phyloP scores from a whole-genome alignment of 2,888 invertebrate species.

The Cantharis rustica region DNA sequence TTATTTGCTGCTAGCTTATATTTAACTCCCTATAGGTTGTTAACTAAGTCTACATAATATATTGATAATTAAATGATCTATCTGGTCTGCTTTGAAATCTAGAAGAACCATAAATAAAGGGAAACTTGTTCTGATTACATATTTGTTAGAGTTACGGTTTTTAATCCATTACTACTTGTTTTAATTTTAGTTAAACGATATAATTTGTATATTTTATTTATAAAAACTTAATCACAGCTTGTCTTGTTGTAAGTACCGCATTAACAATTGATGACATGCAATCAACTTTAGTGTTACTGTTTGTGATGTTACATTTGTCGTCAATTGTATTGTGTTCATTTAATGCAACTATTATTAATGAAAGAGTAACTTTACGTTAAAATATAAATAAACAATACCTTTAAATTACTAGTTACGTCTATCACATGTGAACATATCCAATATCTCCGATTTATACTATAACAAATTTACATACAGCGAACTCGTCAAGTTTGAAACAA shows the following conservation, averaged over 20 bases:
- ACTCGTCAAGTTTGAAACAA: too few relatives aligned
- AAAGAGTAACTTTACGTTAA: background rate
- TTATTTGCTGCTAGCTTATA: too few relatives aligned
- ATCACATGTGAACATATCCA: background rate
- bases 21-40: too few relatives aligned
- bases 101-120: background rate
- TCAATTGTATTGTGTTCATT: background rate
- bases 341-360: background rate
- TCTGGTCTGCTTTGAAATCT: background rate
- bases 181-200: background rate
- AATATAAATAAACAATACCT: background rate
- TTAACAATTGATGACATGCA: background rate
- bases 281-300: background rate
- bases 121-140: background rate
- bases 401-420: background rate
- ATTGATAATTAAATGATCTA: too few relatives aligned
- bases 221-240: background rate
- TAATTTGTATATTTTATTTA: background rate
- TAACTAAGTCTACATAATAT: too few relatives aligned
- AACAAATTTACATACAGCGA: background rate
- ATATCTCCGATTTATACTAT: background rate
- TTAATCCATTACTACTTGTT: background rate
- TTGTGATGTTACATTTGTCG: background rate
- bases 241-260: background rate
- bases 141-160: background rate